These are phyloP conservation scores for Monomorium pharaonis DNA, from an alignment of 1,140 invertebrate genomes.

Conservation along the genomic window DNA sequence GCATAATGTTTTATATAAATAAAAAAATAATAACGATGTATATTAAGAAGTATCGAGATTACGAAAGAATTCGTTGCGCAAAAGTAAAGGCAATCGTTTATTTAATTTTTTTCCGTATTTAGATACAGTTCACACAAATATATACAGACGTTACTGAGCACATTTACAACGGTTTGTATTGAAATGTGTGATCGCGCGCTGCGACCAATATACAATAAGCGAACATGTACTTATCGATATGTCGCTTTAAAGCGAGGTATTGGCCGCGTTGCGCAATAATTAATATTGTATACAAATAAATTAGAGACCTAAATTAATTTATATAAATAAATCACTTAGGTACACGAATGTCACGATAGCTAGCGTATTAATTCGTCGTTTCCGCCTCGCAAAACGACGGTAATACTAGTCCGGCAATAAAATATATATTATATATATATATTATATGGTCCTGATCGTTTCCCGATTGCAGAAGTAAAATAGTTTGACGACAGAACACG, in stretches of 20 bases:
- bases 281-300: slow-evolving; percentile 67
- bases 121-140: slow-evolving; percentile 80
- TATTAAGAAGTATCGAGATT: not conserved
- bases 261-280: slow-evolving; percentile 32
- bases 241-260: slow-evolving; percentile 42
- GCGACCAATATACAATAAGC: slow-evolving; percentile 65
- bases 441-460: slow-evolving; percentile 47
- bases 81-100: slow-evolving; percentile 70
- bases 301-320: slow-evolving; percentile 79
- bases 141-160: slow-evolving; percentile 79
- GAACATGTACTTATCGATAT: slow-evolving; percentile 52
- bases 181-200: slow-evolving; percentile 66
- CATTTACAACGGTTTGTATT: slow-evolving; percentile 79
- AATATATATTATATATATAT: not conserved
- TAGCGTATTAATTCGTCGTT: slow-evolving; percentile 76
- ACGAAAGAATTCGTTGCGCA: not conserved
- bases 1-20: slow-evolving; percentile 1
- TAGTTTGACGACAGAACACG: slow-evolving; percentile 34
- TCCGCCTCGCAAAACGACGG: slow-evolving; percentile 76
- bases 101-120: slow-evolving; percentile 66
- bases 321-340: slow-evolving; percentile 81
- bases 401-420: slow-evolving; percentile 76
- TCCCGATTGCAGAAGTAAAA: slow-evolving; percentile 39
- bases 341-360: slow-evolving; percentile 74
- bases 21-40: not conserved